These are phyloP conservation scores for Actinia tenebrosa DNA, from an alignment of 64 coral and sea anemone genomes.

Conservation along the genomic window DNA sequence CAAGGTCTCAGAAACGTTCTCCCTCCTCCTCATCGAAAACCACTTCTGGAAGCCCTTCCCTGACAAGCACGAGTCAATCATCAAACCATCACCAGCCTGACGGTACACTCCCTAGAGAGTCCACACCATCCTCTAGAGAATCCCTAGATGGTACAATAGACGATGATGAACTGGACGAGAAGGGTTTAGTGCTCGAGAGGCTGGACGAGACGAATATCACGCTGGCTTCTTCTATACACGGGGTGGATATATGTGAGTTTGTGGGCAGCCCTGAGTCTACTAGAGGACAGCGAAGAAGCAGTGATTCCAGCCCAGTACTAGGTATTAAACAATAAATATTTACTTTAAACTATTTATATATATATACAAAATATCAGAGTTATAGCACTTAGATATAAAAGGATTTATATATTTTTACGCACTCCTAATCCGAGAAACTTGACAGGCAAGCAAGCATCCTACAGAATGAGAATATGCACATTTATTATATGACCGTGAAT, in stretches of 20 bases:
- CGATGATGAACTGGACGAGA: constrained; percentile 33
- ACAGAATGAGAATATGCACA: no score
- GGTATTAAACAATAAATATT: background rate
- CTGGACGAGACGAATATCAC: constrained; percentile 71
- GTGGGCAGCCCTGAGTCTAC: constrained; percentile 40
- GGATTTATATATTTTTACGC: no score
- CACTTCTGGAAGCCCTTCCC: background rate
- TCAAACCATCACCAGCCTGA: background rate
- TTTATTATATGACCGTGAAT: no score
- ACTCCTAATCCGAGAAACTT: no score
- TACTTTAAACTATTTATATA: no score
- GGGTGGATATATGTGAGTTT: constrained; percentile 85
- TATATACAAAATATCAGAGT: no score
- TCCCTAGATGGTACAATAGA: background rate
- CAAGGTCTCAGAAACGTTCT: background rate
- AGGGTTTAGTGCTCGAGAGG: constrained; percentile 17
- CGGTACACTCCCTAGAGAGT: background rate
- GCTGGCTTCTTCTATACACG: constrained; percentile 70
- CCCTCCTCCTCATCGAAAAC: background rate
- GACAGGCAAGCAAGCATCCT: no score
- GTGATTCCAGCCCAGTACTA: constrained; percentile 52
- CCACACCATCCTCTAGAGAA: background rate
- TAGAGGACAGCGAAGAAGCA: constrained; percentile 13
- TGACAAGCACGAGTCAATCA: background rate
- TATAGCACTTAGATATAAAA: no score